Percentiles rank a stretch among this genome's conserved stretches.
phyloP scores from a whole-genome alignment of 2,797 vertebrate species.

The Hylomyscus alleni region DNA sequence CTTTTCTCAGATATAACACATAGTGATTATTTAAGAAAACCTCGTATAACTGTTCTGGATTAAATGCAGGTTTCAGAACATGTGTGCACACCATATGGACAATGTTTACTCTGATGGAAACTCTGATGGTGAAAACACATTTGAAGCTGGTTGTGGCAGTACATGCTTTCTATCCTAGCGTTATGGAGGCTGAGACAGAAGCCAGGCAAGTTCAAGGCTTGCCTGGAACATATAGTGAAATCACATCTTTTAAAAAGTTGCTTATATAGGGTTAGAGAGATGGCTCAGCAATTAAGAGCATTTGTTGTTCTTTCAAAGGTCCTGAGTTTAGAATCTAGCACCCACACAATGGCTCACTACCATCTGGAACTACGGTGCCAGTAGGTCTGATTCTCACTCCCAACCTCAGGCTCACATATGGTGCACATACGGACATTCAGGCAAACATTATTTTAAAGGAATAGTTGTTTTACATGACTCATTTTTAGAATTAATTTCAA shows the following conservation, averaged over 20 bases:
- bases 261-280: background rate
- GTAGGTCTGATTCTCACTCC: background rate
- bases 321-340: background rate
- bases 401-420: background rate
- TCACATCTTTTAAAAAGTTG: background rate
- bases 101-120: background rate
- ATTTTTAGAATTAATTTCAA: background rate
- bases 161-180: background rate
- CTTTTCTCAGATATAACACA: no score
- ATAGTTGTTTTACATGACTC: background rate
- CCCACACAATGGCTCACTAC: background rate
- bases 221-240: background rate
- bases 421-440: background rate
- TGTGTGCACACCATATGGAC: background rate
- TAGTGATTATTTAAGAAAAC: background rate
- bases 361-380: background rate
- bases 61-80: slow-evolving; percentile 33
- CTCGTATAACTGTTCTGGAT: background rate
- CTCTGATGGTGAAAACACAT: background rate
- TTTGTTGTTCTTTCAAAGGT: background rate
- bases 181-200: background rate
- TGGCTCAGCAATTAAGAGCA: background rate
- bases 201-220: background rate
- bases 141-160: background rate
- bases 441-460: background rate